Base-by-base conservation (phyloP, 2,888 invertebrate species). In the Pristionchus fissidentatus region DNA sequence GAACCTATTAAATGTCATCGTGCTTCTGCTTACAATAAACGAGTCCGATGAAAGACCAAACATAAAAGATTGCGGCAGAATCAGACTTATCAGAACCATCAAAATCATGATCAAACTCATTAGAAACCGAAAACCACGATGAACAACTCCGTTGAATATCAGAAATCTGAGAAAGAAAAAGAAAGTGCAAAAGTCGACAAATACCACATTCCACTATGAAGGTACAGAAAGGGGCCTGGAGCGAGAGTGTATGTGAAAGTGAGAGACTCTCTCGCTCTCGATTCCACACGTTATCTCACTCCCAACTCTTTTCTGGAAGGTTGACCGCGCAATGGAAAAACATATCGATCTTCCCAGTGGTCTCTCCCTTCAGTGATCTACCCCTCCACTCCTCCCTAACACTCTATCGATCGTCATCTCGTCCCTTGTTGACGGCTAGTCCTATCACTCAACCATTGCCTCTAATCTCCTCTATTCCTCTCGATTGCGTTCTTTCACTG, bases 21-120 rank as follows among this genome's bases (percentile, higher is more conserved):
- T 77, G 75, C 75, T 77, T 77, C 29, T 8, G 75, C 75, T 77
- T 26, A 49, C 49, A 77, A 49, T 49, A 77, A 77, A 77, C 46
- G 75, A 77, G 70, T 77, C 32, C 75, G 75, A 77, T 32, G 75
- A 26, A 49, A 46, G 41, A 22, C 15, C 49, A 15, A 15, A 15
- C 19, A 49, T 19, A 49, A 15, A 49, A 19, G 19, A 49, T 15
- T 19, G 19, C 10, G 13, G 49, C 49, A 49, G 10, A n/a, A n/a
- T n/a, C n/a, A n/a, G n/a, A n/a, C n/a, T n/a, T n/a, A n/a, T n/a
- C n/a, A n/a, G n/a, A n/a, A n/a, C n/a, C n/a, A n/a, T n/a, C n/a
- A n/a, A n/a, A n/a, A n/a, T n/a, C n/a, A n/a, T n/a, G n/a, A n/a
- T n/a, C n/a, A n/a, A n/a, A n/a, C n/a, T n/a, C n/a, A n/a, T n/a